Conservation (phyloP, 2,888 invertebrate species). For the Sarcophaga carnaria region DNA sequence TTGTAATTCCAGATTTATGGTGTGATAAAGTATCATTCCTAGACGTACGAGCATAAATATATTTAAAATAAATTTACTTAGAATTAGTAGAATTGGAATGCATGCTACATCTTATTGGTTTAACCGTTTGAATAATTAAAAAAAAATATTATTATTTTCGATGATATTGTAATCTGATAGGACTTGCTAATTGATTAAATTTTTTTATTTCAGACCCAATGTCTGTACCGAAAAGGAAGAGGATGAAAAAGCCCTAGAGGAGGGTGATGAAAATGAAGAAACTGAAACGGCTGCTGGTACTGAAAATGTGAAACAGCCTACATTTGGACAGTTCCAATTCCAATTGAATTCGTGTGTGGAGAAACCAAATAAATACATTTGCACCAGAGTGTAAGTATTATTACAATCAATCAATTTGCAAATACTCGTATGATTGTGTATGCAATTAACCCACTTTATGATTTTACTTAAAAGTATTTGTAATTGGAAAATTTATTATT, state of each 20-base stretch:
- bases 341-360: slow-evolving; percentile 81
- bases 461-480: neutral
- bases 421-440: neutral
- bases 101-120: too few relatives aligned
- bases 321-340: slow-evolving; percentile 79
- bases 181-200: slow-evolving; percentile 17
- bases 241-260: slow-evolving; percentile 75
- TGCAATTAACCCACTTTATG: slow-evolving; percentile 11
- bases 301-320: slow-evolving; percentile 72
- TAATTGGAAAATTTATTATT: neutral
- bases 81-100: too few relatives aligned
- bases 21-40: too few relatives aligned
- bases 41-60: too few relatives aligned
- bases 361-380: slow-evolving; percentile 81
- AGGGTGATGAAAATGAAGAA: slow-evolving; percentile 69
- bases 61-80: too few relatives aligned
- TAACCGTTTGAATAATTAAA: too few relatives aligned
- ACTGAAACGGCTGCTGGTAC: slow-evolving; percentile 71
- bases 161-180: too few relatives aligned
- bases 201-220: slow-evolving; percentile 82
- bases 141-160: too few relatives aligned
- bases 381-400: slow-evolving; percentile 80
- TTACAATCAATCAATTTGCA: neutral
- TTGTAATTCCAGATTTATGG: too few relatives aligned
- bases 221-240: slow-evolving; percentile 85